These are phyloP conservation scores for Schizothorax lantsangensis DNA, from an alignment of 2,797 vertebrate species.

Conservation along the genomic window DNA sequence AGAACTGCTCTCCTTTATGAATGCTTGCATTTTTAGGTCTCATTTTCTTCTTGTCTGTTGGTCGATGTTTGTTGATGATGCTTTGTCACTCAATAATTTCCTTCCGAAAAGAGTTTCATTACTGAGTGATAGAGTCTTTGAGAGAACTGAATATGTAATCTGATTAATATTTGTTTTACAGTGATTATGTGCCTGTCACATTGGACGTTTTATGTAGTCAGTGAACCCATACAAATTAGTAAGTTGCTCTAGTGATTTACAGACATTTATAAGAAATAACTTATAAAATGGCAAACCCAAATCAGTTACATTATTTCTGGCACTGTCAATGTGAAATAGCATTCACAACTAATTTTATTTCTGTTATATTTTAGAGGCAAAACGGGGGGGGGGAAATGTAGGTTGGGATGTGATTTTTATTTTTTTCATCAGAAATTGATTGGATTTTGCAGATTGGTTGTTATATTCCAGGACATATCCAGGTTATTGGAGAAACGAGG, in stretches of 20 bases:
- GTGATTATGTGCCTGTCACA: not conserved
- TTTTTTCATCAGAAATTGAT: not conserved
- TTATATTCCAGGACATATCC: not conserved
- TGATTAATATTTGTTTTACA: not conserved
- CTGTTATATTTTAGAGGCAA: not conserved
- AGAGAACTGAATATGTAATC: conserved; percentile 13
- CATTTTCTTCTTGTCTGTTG: not conserved
- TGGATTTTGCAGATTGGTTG: not conserved
- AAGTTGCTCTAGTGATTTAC: conserved; percentile 1
- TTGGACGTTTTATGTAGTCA: not conserved
- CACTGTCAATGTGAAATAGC: not conserved
- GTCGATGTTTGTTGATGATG: not conserved
- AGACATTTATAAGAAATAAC: conserved; percentile 21
- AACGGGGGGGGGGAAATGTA: not conserved
- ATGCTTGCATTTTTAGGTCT: not conserved
- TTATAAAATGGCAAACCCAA: not conserved
- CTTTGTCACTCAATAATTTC: not conserved
- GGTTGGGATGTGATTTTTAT: not conserved
- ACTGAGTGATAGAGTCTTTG: not conserved
- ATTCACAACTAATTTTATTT: not conserved
- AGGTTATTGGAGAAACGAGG: not conserved
- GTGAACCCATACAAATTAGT: not conserved
- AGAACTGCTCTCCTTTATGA: not conserved
- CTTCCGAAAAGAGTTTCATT: not conserved
- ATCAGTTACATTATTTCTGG: not conserved